Base-by-base conservation (phyloP, 2,113 vertebrate genomes). In the Calonectris borealis region DNA sequence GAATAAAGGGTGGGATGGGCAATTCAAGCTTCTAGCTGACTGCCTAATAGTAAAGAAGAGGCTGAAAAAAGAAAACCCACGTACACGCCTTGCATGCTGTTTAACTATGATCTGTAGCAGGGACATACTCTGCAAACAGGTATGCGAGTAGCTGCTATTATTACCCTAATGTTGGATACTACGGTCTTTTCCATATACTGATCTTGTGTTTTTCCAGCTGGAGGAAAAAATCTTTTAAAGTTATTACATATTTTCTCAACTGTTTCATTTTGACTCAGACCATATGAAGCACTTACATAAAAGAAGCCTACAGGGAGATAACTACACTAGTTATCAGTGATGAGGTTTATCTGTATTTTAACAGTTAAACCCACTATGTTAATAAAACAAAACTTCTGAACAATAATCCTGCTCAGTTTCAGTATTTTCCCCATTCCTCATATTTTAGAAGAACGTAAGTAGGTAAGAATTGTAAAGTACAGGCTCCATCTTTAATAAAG, bases 301-400 rank as follows among this genome's bases (percentile, higher is more conserved):
- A 46, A 76, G 58, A 49, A 31, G 16, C 16, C 76, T 82, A 15
- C 27, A 77, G 82, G 36, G 87, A 96, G 61, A 3, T 26, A 89
- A 60, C 46, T 38, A 32, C n/a, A 21, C 31, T 49, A 82, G 84
- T 40, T 79, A 40, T 76, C 70, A 90, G 78, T 49, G 48, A 75
- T 2, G 16, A 87, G 95, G 73, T 96, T 96, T 85, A 96, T 54
- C 92, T 95, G 81, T 87, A 83, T 90, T 91, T 93, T 88, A 91
- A 69, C 89, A 96, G 87, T 89, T 93, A 96, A 95, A 61, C 87
- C 89, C 46, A 22, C 42, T 26, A 12, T 2, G 8, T 80, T 85
- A 94, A 97, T 96, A 97, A 97, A 97, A 72, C 32, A 60, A 40
- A 92, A 83, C 75, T 94, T 93, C 73, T 93, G 61, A 93, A 94